These are phyloP conservation scores for Microctonus brassicae DNA, from an alignment of 2,888 invertebrate genomes.

Conservation along the genomic window DNA sequence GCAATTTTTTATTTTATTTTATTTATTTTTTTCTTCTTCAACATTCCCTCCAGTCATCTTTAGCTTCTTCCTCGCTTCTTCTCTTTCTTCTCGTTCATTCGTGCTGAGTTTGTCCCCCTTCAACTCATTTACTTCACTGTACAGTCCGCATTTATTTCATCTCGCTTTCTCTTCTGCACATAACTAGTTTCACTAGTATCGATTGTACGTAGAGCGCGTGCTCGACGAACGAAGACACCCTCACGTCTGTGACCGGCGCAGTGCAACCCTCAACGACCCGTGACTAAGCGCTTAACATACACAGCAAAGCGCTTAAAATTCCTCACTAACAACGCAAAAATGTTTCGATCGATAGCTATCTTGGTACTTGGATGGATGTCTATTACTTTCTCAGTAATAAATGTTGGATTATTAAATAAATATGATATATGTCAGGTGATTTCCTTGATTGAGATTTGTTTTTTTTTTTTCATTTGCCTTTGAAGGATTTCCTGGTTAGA, in stretches of 20 bases:
- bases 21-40: not conserved
- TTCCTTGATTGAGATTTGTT: not conserved
- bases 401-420: slow-evolving; percentile 1
- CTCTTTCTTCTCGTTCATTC: slow-evolving; percentile 27
- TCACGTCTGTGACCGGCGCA: slow-evolving; percentile 27
- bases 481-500: not conserved
- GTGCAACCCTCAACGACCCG: slow-evolving; percentile 35
- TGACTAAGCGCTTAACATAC: slow-evolving; percentile 33
- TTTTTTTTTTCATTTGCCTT: no score
- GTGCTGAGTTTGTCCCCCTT: slow-evolving; percentile 23
- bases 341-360: slow-evolving; percentile 44
- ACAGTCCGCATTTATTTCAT: slow-evolving; percentile 1
- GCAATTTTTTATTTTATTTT: slow-evolving; percentile 27
- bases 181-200: slow-evolving; percentile 53
- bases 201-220: slow-evolving; percentile 60
- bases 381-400: not conserved
- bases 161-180: slow-evolving; percentile 31
- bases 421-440: slow-evolving; percentile 3
- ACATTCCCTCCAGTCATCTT: slow-evolving; percentile 14
- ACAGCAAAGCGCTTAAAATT: slow-evolving; percentile 10
- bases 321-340: not conserved
- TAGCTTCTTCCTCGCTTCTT: slow-evolving; percentile 12
- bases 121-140: slow-evolving; percentile 13
- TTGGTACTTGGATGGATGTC: not conserved
- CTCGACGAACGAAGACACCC: slow-evolving; percentile 46